These are phyloP conservation scores for Zeuzera pyrina DNA, from an alignment of 2,888 invertebrate genomes.

Conservation along the genomic window DNA sequence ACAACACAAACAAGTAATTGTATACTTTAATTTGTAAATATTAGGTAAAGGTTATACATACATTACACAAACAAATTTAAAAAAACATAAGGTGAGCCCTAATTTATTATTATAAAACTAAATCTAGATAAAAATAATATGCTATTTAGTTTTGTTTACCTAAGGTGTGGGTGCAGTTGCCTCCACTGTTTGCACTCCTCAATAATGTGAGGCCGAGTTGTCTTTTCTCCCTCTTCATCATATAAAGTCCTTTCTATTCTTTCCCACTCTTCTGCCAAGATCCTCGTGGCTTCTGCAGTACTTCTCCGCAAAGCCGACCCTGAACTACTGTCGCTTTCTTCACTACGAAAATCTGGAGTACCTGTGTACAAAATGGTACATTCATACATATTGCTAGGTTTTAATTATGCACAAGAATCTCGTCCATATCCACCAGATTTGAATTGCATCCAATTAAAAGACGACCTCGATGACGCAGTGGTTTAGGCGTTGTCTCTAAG, in stretches of 20 bases:
- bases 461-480: too few species aligned
- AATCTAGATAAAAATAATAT: background rate
- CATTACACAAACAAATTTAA: background rate
- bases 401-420: background rate
- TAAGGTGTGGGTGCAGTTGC: slow-evolving; percentile 70
- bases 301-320: slow-evolving; percentile 63
- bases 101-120: background rate
- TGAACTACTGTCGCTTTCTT: slow-evolving; percentile 66
- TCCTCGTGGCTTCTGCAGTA: slow-evolving; percentile 66
- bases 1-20: too few species aligned
- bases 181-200: slow-evolving; percentile 76
- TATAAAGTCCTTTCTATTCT: slow-evolving; percentile 71
- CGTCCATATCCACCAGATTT: too few species aligned
- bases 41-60: slow-evolving; percentile 1
- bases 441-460: too few species aligned
- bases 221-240: slow-evolving; percentile 65
- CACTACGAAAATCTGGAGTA: slow-evolving; percentile 60
- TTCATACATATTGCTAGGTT: background rate
- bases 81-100: too few species aligned
- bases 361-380: slow-evolving; percentile 24
- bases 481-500: too few species aligned
- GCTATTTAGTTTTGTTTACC: slow-evolving; percentile 39
- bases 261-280: slow-evolving; percentile 68
- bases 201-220: slow-evolving; percentile 56
- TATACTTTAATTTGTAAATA: too few species aligned